A percentile compares a stretch with the other conserved stretches of the same genome.
These are phyloP conservation scores for Drosophila murphyi DNA, from an alignment of 1,140 invertebrate species.

Conservation along the genomic window DNA sequence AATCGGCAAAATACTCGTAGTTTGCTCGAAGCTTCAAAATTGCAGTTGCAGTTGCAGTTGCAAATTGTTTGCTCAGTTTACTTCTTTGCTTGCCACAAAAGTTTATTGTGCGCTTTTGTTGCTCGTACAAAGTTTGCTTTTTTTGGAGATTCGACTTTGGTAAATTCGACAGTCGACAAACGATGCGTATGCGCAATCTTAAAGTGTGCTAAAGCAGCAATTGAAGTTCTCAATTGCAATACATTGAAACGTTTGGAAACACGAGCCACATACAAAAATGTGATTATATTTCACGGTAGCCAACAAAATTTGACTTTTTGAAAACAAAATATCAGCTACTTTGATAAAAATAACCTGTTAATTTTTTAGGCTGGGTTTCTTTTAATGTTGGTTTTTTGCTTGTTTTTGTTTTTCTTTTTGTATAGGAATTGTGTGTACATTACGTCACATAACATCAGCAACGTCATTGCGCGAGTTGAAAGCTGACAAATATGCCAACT, in stretches of 20 bases:
- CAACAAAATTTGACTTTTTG: constrained; percentile 13
- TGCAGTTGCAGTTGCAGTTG: constrained; percentile 30
- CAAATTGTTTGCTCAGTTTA: constrained; percentile 15
- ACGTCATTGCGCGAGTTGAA: constrained; percentile 29
- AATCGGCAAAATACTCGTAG: constrained; percentile 18
- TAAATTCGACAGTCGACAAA: constrained; percentile 11
- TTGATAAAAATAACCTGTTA: constrained; percentile 27
- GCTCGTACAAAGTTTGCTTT: not conserved
- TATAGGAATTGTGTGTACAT: constrained; percentile 3
- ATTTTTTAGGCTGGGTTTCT: not conserved
- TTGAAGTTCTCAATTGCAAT: constrained; percentile 27
- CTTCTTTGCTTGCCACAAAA: constrained; percentile 8
- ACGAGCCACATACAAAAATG: constrained; percentile 19
- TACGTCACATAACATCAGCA: constrained; percentile 47
- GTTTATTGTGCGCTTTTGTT: constrained; percentile 24
- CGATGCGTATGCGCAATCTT: constrained; percentile 39
- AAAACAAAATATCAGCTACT: constrained; percentile 30
- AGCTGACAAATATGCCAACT: constrained; percentile 45
- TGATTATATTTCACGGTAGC: constrained; percentile 43
- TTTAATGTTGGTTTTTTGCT: not conserved
- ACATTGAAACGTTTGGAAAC: constrained; percentile 8
- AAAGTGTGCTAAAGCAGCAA: constrained; percentile 30
- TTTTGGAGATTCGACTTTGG: constrained; percentile 17
- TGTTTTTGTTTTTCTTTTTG: not conserved
- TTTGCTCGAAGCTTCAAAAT: constrained; percentile 23